Base-by-base conservation (phyloP, 2,113 vertebrate genomes). In the Sclerurus mexicanus region DNA sequence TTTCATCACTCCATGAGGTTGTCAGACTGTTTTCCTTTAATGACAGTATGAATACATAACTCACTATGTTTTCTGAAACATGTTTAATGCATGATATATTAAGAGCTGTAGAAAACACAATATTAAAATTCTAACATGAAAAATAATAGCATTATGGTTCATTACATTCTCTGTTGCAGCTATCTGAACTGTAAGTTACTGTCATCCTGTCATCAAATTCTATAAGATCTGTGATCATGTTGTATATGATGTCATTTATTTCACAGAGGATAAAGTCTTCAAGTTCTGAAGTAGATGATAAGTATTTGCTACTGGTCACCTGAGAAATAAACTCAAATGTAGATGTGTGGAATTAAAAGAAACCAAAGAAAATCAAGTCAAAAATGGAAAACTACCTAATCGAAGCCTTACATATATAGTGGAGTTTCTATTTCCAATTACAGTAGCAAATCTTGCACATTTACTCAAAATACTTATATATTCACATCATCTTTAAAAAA, bases 91-190 rank as follows among this genome's bases (percentile, higher is more conserved):
- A 96, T 96, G 91, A 85, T 97, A 92, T 97, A 97, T 97, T 97
- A 97, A 97, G 77, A 95, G 94, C 92, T 94, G 56, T 87, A 95
- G 83, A 97, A 98, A 98, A 96, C 50, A 97, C 64, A 97, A 53
- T 94, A 96, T 97, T 97, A 97, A 97, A 96, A 97, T 97, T 97
- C 90, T 82, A 96, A 96, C 73, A 17, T 97, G 95, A 97, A 98
- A 98, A 98, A 97, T 97, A 97, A 98, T 94, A 94, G 90, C 71
- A 97, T 97, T 97, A 97, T 87, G 97, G 93, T 77, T 98, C 96
- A 97, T 98, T 98, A 97, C 94, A 89, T 97, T 96, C 86, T 89
- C 76, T 87, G 92, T 74, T 95, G 64, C 93, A 94, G 85, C 82
- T 88, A 96, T 96, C 80, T 97, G 94, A 97, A 98, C 93, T 96